Conservation (phyloP, 2,888 invertebrate genomes). For the Spialia ferax region DNA sequence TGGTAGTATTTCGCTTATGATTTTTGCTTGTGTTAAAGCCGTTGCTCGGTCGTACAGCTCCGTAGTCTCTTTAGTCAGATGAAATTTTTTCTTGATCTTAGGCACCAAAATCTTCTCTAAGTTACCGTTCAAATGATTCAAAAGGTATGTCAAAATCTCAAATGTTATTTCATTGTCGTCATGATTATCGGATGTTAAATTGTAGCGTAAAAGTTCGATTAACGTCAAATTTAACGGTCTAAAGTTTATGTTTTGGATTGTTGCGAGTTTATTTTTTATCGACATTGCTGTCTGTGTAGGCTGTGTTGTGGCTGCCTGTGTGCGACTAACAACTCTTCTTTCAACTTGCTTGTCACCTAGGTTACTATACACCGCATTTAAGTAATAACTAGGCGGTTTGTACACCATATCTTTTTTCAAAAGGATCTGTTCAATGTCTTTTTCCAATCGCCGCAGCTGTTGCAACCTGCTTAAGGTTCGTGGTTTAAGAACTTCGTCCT, state of each 20-base stretch:
- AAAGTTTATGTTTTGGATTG: conserved; percentile 61
- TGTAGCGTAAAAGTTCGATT: conserved; percentile 64
- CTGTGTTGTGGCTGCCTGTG: conserved; percentile 47
- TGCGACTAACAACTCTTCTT: conserved; percentile 48
- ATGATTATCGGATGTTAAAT: conserved; percentile 59
- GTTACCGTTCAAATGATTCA: conserved; percentile 64
- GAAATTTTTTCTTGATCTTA: conserved; percentile 72
- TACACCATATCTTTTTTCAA: conserved; percentile 66
- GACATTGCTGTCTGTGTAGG: conserved; percentile 58
- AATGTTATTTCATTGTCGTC: conserved; percentile 61
- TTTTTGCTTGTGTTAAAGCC: conserved; percentile 69
- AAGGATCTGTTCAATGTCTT: conserved; percentile 63
- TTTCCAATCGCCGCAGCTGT: conserved; percentile 72
- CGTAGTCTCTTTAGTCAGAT: conserved; percentile 62
- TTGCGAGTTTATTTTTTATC: conserved; percentile 63
- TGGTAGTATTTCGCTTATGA: conserved; percentile 63
- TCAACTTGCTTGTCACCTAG: conserved; percentile 44
- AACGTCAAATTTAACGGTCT: conserved; percentile 67
- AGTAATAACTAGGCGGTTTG: conserved; percentile 68
- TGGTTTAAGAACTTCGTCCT: conserved; percentile 79
- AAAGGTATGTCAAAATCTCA: conserved; percentile 65
- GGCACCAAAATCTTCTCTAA: conserved; percentile 67
- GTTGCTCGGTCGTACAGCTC: conserved; percentile 62
- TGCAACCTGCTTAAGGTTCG: conserved; percentile 83
- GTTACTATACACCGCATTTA: conserved; percentile 61